Evolutionary conservation across 1,140 invertebrate genomes (phyloP), one percentile per base, ranked within the genome.

Genomic region (Drosophila nannoptera): DNA sequence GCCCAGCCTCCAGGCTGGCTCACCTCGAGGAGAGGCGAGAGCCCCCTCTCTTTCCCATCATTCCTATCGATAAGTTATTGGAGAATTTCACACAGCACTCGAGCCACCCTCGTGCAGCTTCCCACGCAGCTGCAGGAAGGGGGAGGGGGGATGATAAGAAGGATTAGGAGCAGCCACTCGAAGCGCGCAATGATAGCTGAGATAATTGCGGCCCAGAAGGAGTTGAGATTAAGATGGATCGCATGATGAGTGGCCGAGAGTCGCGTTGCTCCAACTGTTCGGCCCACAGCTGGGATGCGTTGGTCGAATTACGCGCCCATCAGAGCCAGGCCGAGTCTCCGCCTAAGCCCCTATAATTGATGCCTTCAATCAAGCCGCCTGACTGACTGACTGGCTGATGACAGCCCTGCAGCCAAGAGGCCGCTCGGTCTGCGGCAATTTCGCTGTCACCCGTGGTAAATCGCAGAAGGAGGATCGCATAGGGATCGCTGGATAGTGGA

Each of bases 361-460:
- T 86, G 74, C 69, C 70, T 72, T 84, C 74, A 75, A 78, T 83
- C 78, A 73, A 64, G 58, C 60, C 38, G 58, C 61, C 12, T 67
- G 53, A 67, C 32, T 62, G 64, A 61, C 38, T 60, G 50, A 54
- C 61, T 52, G 59, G 56, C 73, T 53, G 78, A 74, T 65, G 64
- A 69, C 54, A 69, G 71, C 60, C 60, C 54, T 42, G 54, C 7
- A 7, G 67, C 66, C 66, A 43, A 29, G 67, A 45, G 60, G 48
- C 61, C 50, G 59, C 50, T 46, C 48, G 22, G 54, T 58, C 56
- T 43, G 66, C 53, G 48, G 74, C 52, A 86, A 84, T 84, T 84
- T 80, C 45, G 22, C 66, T 86, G 81, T 84, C 81, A 80, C 77
- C 81, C 77, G 52, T 73, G 64, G 86, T 73, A 72, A 62, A 69